phyloP scores from a whole-genome alignment of 2,113 vertebrate genomes.

The cattle (Bos taurus) region ARS-UCD2.0 NC_037329.1:70549001-70549500 shows the following conservation, averaged over 20 bases:
- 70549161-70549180: not conserved
- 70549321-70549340: not conserved
- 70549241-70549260: not conserved
- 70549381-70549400: not conserved
- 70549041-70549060: conserved; percentile 1
- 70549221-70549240: not conserved
- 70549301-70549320: not conserved
- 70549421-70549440: not conserved
- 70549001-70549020: not conserved
- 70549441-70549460: not conserved
- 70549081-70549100: not conserved
- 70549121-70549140: not conserved
- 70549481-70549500: not conserved
- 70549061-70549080: not conserved
- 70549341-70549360: not conserved
- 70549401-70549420: not conserved
- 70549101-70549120: not conserved
- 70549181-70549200: not conserved
- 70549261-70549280: not conserved
- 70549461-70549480: not conserved
- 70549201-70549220: not conserved
- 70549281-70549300: not conserved
- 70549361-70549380: not conserved
- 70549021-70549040: not conserved
- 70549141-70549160: not conserved